A percentile compares a stretch with the other conserved stretches of the same genome.
Evolutionary conservation across 1,140 invertebrate genomes (phyloP).

Genomic region (Adelges cooleyi): DNA sequence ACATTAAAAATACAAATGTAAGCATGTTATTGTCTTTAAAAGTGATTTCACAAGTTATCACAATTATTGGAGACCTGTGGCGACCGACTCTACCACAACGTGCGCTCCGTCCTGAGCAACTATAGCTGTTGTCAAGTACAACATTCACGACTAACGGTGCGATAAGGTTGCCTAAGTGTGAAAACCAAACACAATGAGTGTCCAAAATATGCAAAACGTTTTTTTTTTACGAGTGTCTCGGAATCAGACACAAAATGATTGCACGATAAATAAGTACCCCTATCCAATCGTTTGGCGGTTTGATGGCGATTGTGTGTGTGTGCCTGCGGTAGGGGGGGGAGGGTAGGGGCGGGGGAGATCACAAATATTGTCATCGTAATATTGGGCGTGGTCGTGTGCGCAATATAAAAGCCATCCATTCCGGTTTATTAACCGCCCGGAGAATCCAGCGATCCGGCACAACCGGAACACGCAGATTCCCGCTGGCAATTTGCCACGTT

Average conservation of each 20-base stretch:
- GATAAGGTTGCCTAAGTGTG: no score
- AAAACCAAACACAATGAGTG: no score
- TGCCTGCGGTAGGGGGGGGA: not conserved
- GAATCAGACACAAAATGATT: not conserved
- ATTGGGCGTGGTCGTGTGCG: conserved; percentile 10
- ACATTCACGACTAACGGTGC: no score
- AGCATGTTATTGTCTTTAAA: no score
- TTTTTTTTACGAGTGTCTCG: not conserved
- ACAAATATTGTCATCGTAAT: conserved; percentile 17
- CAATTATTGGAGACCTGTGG: no score
- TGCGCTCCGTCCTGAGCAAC: no score
- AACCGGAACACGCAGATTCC: conserved; percentile 23
- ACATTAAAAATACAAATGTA: no score
- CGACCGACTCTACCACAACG: no score
- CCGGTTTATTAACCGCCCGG: conserved; percentile 28
- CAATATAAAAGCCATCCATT: conserved; percentile 29
- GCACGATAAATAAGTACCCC: not conserved
- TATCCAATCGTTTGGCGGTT: not conserved
- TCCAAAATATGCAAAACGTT: no score
- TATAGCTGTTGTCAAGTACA: no score
- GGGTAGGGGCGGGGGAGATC: not conserved
- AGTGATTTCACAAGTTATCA: no score
- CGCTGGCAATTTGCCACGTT: conserved; percentile 19
- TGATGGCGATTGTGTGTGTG: no score
- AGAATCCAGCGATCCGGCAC: conserved; percentile 26